These are phyloP conservation scores for Phoxinus dragarum DNA, from an alignment of 2,797 vertebrate genomes.

Conservation along the genomic window DNA sequence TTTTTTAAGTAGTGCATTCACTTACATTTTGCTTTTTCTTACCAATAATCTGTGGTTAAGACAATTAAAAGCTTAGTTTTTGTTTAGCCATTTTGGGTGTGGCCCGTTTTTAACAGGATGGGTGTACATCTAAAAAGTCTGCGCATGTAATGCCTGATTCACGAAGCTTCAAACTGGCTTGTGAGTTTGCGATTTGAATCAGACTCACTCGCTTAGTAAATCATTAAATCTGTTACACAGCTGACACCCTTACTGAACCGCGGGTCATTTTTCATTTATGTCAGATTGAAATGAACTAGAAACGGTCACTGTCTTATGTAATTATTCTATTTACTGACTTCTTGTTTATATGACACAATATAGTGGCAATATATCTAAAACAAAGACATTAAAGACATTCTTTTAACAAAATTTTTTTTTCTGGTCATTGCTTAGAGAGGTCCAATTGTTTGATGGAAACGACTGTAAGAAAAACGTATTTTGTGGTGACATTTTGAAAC, in stretches of 20 bases:
- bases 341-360: background rate
- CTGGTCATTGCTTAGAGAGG: background rate
- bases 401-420: background rate
- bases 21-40: background rate
- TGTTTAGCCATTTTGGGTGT: no score
- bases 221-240: background rate
- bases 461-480: background rate
- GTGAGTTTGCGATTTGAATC: background rate
- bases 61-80: no score
- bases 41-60: background rate
- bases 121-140: no score
- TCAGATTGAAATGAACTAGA: background rate
- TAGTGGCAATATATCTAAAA: background rate
- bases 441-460: background rate
- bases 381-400: background rate
- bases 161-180: background rate
- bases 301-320: background rate
- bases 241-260: background rate
- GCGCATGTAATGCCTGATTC: background rate
- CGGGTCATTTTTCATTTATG: background rate
- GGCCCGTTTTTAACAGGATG: no score
- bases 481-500: background rate
- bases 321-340: background rate
- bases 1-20: background rate
- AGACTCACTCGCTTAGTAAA: background rate